Percentiles rank a stretch among this genome's conserved stretches.
Conservation (phyloP, 2,888 invertebrate genomes). For the Drosophila kokeensis region DNA sequence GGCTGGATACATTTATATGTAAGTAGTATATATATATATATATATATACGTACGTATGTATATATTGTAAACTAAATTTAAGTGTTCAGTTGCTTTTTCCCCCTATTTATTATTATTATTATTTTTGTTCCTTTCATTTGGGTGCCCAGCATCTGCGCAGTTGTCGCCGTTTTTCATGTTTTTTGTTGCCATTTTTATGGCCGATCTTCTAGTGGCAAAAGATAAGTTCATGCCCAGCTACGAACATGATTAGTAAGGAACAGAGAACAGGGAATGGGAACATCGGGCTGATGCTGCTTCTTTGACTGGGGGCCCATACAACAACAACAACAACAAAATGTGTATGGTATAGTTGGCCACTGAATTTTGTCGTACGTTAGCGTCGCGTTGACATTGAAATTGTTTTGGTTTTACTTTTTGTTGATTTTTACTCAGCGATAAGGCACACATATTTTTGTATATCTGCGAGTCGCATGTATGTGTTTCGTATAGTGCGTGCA, state of each 20-base stretch:
- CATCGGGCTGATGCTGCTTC: neutral
- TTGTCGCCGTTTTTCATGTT: slow-evolving; percentile 75
- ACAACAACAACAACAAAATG: slow-evolving; percentile 6
- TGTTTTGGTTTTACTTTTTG: slow-evolving; percentile 70
- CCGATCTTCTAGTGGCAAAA: slow-evolving; percentile 69
- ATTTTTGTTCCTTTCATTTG: slow-evolving; percentile 49
- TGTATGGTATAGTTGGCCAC: slow-evolving; percentile 68
- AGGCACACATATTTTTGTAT: slow-evolving; percentile 65
- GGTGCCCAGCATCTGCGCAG: slow-evolving; percentile 74
- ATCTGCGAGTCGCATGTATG: slow-evolving; percentile 6
- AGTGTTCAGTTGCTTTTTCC: slow-evolving; percentile 50
- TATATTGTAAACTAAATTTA: slow-evolving; percentile 68
- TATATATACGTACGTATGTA: neutral
- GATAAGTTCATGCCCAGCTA: slow-evolving; percentile 57
- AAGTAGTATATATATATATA: neutral
- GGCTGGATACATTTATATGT: slow-evolving; percentile 30
- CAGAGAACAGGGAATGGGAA: slow-evolving; percentile 2
- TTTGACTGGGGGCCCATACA: slow-evolving; percentile 3
- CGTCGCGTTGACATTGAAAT: slow-evolving; percentile 80
- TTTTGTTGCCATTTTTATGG: slow-evolving; percentile 69
- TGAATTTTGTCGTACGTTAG: slow-evolving; percentile 60
- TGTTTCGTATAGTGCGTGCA: slow-evolving; percentile 7
- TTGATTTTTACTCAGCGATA: slow-evolving; percentile 78
- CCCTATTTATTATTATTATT: slow-evolving; percentile 46
- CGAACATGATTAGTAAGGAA: slow-evolving; percentile 32